These are phyloP conservation scores for Dallia pectoralis DNA, from an alignment of 2,797 vertebrate species.

Conservation along the genomic window DNA sequence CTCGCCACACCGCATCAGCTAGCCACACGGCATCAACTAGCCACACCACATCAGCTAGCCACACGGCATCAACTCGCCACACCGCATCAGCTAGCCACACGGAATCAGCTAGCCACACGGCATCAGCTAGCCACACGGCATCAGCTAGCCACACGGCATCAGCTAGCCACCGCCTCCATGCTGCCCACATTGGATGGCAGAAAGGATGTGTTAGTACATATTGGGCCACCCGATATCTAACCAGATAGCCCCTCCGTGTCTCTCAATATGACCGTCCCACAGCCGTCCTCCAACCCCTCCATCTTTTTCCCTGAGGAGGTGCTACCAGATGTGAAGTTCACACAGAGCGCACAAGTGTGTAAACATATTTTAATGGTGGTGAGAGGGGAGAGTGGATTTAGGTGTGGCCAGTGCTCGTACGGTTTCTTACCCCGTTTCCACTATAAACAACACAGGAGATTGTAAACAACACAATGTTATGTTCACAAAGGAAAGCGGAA, in stretches of 20 bases:
- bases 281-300: too few species aligned
- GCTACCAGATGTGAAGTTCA: neutral
- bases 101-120: constrained; percentile 7
- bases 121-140: constrained; percentile 6
- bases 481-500: constrained; percentile 16
- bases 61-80: too few species aligned
- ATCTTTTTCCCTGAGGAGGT: constrained; percentile 11
- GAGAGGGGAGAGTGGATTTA: neutral
- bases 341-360: neutral
- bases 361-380: neutral
- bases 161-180: constrained; percentile 4
- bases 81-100: constrained; percentile 7
- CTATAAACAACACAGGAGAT: constrained; percentile 3
- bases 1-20: too few species aligned
- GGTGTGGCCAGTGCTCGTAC: too few species aligned
- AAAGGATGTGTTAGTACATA: constrained; percentile 18
- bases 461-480: constrained; percentile 9
- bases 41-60: constrained; percentile 5
- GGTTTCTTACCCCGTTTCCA: too few species aligned
- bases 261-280: constrained; percentile 5
- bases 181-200: constrained; percentile 14
- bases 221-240: constrained; percentile 13
- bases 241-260: constrained; percentile 10
- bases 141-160: constrained; percentile 5
- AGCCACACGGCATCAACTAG: constrained; percentile 2